These are phyloP conservation scores for Magallana nippona DNA, from an alignment of 2,888 invertebrate genomes.

Conservation along the genomic window DNA sequence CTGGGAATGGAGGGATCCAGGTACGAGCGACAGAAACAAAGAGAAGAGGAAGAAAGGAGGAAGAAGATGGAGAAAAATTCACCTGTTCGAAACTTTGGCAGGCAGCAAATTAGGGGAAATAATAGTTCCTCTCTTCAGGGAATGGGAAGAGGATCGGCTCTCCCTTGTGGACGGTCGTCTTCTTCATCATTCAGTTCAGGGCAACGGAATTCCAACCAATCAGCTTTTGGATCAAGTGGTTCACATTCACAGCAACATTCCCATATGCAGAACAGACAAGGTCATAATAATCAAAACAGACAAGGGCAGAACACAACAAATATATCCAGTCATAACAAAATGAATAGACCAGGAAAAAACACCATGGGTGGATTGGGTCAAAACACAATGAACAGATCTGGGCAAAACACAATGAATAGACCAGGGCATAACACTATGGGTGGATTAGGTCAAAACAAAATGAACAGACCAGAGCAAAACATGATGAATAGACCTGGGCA, in stretches of 20 bases:
- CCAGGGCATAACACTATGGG: neutral
- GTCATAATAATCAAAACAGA: conserved; percentile 7
- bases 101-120: neutral
- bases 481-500: neutral
- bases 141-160: neutral
- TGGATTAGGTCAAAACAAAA: neutral
- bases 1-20: conserved; percentile 3
- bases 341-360: too few relatives aligned
- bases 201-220: neutral
- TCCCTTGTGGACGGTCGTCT: neutral
- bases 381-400: neutral
- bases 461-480: neutral
- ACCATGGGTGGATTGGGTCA: neutral
- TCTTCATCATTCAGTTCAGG: neutral
- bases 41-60: neutral
- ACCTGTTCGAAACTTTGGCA: neutral
- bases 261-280: neutral
- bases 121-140: neutral
- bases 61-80: neutral
- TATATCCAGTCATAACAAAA: too few relatives aligned
- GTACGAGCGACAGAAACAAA: conserved; percentile 11
- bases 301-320: neutral
- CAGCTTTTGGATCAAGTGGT: neutral
- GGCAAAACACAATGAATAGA: neutral
- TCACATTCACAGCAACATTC: neutral